These are phyloP conservation scores for Oreotragus oreotragus DNA, from an alignment of 2,113 vertebrate genomes.

Conservation along the genomic window DNA sequence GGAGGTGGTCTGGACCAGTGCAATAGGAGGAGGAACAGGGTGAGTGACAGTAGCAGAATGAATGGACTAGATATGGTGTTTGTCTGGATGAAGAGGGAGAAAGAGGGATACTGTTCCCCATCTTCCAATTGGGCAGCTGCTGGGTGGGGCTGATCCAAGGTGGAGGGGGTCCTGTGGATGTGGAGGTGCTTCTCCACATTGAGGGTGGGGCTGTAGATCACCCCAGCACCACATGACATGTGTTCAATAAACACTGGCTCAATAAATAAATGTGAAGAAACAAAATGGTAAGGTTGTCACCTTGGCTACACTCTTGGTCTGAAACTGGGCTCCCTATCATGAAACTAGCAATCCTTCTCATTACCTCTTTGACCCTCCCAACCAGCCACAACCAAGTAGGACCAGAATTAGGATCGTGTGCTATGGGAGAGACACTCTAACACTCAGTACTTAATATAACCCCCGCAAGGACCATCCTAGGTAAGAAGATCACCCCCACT, in stretches of 20 bases:
- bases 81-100: background rate
- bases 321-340: background rate
- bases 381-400: background rate
- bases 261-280: background rate
- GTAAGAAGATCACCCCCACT: background rate
- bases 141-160: background rate
- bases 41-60: background rate
- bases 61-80: background rate
- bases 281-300: background rate
- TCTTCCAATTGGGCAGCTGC: background rate
- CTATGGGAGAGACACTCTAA: background rate
- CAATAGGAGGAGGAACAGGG: background rate
- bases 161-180: background rate
- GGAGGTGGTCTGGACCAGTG: background rate
- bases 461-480: background rate
- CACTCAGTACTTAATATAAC: background rate
- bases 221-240: background rate
- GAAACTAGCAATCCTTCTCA: background rate
- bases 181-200: background rate
- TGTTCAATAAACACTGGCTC: background rate
- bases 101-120: background rate
- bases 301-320: background rate
- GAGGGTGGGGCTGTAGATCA: background rate
- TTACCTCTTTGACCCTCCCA: background rate
- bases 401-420: background rate